Conservation (phyloP, 2,888 invertebrate species). For the Maniola hyperantus region DNA sequence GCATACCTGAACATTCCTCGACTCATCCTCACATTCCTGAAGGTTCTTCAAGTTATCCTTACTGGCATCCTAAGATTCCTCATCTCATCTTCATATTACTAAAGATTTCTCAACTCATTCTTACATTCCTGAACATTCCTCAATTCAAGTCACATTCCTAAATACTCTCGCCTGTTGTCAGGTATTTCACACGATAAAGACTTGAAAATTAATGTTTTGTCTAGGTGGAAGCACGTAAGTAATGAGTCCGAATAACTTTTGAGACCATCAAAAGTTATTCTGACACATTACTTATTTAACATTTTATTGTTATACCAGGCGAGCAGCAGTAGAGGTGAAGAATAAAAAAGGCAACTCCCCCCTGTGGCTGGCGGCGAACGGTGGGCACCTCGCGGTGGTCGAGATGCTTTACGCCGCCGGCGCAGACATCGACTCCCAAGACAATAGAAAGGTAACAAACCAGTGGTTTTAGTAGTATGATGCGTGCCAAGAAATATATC, state of each 20-base stretch:
- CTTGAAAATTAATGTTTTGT: no score
- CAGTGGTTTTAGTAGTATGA: no score
- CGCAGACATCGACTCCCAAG: slow-evolving; percentile 99
- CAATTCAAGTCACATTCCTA: no score
- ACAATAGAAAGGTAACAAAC: slow-evolving; percentile 92
- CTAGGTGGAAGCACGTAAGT: no score
- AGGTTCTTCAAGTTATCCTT: no score
- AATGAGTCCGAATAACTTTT: no score
- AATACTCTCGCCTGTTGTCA: no score
- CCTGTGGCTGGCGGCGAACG: slow-evolving; percentile 98
- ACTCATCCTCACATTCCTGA: background rate
- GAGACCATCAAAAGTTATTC: no score
- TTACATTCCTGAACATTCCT: background rate
- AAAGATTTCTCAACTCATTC: background rate
- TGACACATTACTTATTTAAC: background rate
- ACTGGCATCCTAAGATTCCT: no score
- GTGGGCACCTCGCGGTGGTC: slow-evolving; percentile 98
- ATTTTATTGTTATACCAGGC: slow-evolving; percentile 55
- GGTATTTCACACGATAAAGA: no score
- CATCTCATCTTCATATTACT: background rate
- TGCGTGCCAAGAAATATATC: no score
- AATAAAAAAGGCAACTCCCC: slow-evolving; percentile 99
- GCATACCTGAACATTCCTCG: background rate
- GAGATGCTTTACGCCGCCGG: slow-evolving; percentile 94
- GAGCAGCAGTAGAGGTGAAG: slow-evolving; percentile 97